phyloP scores from a whole-genome alignment of 1,140 invertebrate species.

The Idris sp. region DNA sequence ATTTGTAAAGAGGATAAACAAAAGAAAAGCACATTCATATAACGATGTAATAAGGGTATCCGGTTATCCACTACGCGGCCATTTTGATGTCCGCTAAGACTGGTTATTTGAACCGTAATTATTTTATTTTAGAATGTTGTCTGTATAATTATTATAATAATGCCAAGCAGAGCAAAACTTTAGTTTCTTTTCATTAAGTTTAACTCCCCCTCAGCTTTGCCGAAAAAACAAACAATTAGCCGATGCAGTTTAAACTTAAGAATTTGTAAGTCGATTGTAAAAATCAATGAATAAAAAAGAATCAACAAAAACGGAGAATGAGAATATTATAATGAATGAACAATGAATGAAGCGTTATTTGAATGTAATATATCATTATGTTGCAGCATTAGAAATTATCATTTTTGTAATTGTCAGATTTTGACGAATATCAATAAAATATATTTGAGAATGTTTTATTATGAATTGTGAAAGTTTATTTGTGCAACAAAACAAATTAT shows the following conservation, averaged over 20 bases:
- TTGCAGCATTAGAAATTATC: constrained; percentile 62
- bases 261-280: constrained; percentile 32
- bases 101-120: constrained; percentile 47
- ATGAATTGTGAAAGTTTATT: constrained; percentile 11
- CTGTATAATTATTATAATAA: too few species aligned
- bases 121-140: constrained; percentile 41
- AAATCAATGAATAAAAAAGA: constrained; percentile 15
- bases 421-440: constrained; percentile 63
- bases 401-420: constrained; percentile 62
- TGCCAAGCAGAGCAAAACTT: neutral
- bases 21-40: constrained; percentile 51
- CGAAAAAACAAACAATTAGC: constrained; percentile 10
- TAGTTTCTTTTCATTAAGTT: constrained; percentile 17
- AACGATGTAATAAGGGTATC: constrained; percentile 33
- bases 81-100: constrained; percentile 45
- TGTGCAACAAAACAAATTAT: too few species aligned
- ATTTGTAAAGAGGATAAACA: constrained; percentile 56
- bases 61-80: constrained; percentile 40
- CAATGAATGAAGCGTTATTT: constrained; percentile 45
- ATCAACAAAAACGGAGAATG: constrained; percentile 3
- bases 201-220: constrained; percentile 19
- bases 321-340: constrained; percentile 17
- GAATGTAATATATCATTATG: constrained; percentile 61
- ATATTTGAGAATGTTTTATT: constrained; percentile 63
- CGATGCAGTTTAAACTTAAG: constrained; percentile 16